phyloP scores from a whole-genome alignment of 1,140 invertebrate species.

The Capitella teleta region DNA sequence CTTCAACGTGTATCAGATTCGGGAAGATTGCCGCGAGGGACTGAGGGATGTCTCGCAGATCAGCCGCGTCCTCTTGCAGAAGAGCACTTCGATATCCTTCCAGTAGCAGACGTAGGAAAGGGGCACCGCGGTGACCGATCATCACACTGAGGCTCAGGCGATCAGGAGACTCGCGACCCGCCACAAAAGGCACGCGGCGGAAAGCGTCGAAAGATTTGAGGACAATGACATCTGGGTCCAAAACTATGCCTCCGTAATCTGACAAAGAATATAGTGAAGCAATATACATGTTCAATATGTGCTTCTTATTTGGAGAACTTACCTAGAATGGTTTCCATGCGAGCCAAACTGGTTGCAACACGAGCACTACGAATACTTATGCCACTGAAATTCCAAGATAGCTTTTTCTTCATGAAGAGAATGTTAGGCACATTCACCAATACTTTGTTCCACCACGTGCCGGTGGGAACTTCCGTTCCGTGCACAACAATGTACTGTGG shows the following conservation, averaged over 20 bases:
- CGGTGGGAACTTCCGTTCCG: not conserved
- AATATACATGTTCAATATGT: not conserved
- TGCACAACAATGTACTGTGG: slow-evolving; percentile 6
- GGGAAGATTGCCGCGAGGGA: not conserved
- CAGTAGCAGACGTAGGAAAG: slow-evolving; percentile 1
- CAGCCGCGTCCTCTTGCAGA: not conserved
- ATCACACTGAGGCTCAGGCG: not conserved
- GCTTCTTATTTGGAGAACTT: not conserved
- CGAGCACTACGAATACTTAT: not conserved
- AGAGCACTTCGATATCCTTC: not conserved
- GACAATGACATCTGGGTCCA: slow-evolving; percentile 6
- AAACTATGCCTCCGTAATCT: slow-evolving; percentile 8
- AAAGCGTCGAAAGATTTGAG: slow-evolving; percentile 3
- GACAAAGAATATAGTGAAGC: not conserved
- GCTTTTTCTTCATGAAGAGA: not conserved
- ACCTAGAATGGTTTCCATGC: not conserved
- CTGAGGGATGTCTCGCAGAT: not conserved
- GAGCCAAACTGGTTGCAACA: not conserved
- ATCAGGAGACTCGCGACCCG: slow-evolving; percentile 3
- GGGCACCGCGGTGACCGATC: slow-evolving; percentile 1
- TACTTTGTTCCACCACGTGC: slow-evolving; percentile 4
- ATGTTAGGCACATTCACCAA: not conserved
- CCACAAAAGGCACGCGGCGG: not conserved
- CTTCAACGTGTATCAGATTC: slow-evolving; percentile 5
- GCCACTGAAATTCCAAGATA: not conserved